A percentile compares a stretch with the other conserved stretches of the same genome.
phyloP scores from a whole-genome alignment of 2,888 invertebrate genomes.

The Lutraria lutraria region DNA sequence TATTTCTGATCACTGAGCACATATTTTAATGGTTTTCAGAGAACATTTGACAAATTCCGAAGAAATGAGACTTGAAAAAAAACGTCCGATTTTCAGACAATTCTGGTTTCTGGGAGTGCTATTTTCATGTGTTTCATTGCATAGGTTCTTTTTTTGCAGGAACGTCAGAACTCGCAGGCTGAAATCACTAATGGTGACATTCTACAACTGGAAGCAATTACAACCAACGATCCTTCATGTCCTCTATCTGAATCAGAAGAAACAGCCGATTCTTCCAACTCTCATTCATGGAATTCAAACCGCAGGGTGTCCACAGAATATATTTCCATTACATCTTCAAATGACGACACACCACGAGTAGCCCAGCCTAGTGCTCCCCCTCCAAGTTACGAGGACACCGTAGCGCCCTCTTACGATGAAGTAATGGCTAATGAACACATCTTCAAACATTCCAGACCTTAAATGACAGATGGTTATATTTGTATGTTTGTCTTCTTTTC shows the following conservation, averaged over 20 bases:
- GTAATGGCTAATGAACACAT: background rate
- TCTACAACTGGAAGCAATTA: background rate
- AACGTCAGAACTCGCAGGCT: background rate
- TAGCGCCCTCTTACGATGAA: conserved; percentile 22
- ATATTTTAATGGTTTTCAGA: too few species aligned
- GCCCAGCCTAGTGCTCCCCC: background rate
- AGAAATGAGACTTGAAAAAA: too few species aligned
- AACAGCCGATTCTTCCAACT: background rate
- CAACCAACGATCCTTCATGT: background rate
- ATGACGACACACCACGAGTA: background rate
- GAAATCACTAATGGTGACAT: background rate
- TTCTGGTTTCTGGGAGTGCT: too few species aligned
- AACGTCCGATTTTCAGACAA: too few species aligned
- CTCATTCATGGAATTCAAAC: background rate
- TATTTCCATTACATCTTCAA: background rate
- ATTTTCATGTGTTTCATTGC: background rate
- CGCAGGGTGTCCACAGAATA: background rate
- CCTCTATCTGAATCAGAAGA: background rate
- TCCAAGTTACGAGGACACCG: conserved; percentile 15
- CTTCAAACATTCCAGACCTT: background rate
- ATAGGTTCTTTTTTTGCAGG: too few species aligned
- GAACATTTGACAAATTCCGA: too few species aligned
- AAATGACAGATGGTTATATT: too few species aligned
- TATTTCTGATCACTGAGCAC: too few species aligned
- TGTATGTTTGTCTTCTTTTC: too few species aligned